Base-by-base conservation (phyloP, 2,888 invertebrate species). In the Drosophila meridionalis region DNA sequence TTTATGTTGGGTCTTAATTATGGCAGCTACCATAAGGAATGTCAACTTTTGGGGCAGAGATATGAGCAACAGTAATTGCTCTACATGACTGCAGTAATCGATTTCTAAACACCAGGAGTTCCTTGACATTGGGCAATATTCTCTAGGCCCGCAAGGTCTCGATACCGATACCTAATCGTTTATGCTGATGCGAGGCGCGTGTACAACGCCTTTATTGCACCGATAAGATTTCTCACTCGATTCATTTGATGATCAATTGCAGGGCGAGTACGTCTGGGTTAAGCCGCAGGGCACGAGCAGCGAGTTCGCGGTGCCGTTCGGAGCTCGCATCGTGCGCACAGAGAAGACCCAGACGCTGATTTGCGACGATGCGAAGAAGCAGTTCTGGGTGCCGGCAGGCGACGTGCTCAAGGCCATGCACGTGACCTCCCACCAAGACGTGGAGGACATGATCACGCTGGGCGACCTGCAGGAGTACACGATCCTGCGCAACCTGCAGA, bases 381-480 rank as follows among this genome's bases (percentile, higher is more conserved):
- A 97, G 89, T 94, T 94, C 64, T 94, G 94, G 82, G 94, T 95
- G 20, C 92, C 94, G 2, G 92, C 94, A 0, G 94, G 94, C n/a
- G 95, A 95, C 91, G 94, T 96, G 63, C 78, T 93, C 1, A 96
- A 96, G 90, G 94, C 95, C 4, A 96, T 98, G 94, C 97, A 97
- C 91, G 93, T 95, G 6, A 96, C 97, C 20, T 97, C 97, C 1
- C 94, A 96, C 56, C 94, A 94, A 67, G 97, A 97, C 36, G 98
- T 98, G 14, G 98, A 98, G 91, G 99, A 99, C 92, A 98, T 99
- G 98, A 99, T 99, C 83, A 96, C 96, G 40, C 94, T 99, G 45
- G 98, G 98, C 2, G 99, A 99, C 93, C 94, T 99, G 52, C 98
- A 99, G 92, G 99, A 99, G 92, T 97, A 97, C 89, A 97, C 98